Conservation (phyloP, 2,113 vertebrate genomes). For the Ictalurus furcatus region DNA sequence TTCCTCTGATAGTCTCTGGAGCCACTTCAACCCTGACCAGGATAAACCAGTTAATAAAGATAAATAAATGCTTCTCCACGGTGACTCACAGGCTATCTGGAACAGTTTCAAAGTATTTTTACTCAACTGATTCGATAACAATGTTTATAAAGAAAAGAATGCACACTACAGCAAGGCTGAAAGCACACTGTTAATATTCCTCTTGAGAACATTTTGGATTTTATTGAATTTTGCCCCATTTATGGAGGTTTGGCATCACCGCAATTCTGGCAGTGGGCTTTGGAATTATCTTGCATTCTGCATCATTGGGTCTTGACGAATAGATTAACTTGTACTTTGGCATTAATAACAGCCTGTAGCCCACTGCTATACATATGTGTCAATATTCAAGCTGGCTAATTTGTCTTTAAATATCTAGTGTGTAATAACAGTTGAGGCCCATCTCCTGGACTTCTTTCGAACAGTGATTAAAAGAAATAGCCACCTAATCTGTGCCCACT, state of each 20-base stretch:
- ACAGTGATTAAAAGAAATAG: slow-evolving; percentile 23
- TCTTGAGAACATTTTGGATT: not conserved
- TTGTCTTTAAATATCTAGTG: slow-evolving; percentile 23
- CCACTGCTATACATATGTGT: slow-evolving; percentile 13
- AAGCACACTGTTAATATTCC: not conserved
- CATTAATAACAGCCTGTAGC: not conserved
- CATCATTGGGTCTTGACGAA: not conserved
- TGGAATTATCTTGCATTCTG: slow-evolving; percentile 15
- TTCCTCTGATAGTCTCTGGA: not conserved
- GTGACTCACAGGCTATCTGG: not conserved
- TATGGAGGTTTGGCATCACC: not conserved
- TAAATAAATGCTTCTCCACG: not conserved
- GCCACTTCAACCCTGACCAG: not conserved
- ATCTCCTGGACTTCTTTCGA: not conserved
- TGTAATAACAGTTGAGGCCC: not conserved
- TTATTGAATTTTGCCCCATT: slow-evolving; percentile 1
- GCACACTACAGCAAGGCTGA: not conserved
- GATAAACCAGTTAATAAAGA: not conserved
- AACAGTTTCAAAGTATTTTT: not conserved
- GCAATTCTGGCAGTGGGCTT: not conserved
- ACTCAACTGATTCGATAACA: not conserved
- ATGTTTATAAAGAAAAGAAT: not conserved
- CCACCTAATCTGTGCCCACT: slow-evolving; percentile 35
- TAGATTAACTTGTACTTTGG: not conserved
- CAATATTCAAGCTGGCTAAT: slow-evolving; percentile 28